These are phyloP conservation scores for Merops nubicus DNA, from an alignment of 2,113 vertebrate species.

Conservation along the genomic window DNA sequence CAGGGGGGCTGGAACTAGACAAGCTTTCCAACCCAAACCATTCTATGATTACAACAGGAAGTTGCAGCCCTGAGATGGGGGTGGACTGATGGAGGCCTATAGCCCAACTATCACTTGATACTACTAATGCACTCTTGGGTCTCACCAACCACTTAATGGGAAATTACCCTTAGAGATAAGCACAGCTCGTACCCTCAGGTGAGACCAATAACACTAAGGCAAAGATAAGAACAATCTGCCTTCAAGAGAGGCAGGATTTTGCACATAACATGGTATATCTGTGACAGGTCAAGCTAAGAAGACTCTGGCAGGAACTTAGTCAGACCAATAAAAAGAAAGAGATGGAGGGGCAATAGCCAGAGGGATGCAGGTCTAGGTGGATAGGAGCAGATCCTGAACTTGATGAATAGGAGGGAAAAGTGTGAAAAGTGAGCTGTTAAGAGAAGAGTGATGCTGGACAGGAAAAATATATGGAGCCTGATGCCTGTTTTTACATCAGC, in stretches of 20 bases:
- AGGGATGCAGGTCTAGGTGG: neutral
- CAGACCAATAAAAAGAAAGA: neutral
- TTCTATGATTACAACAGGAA: neutral
- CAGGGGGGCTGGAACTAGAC: no score
- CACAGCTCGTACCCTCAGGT: neutral
- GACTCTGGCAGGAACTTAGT: neutral
- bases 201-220: neutral
- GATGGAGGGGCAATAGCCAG: neutral
- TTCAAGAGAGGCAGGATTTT: neutral
- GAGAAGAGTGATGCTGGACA: neutral
- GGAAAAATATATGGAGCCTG: neutral
- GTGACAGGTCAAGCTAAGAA: neutral
- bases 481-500: neutral
- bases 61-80: neutral
- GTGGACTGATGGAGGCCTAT: neutral
- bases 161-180: neutral
- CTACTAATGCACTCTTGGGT: neutral
- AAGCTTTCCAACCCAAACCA: no score
- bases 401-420: neutral
- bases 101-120: neutral
- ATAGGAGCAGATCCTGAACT: neutral
- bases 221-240: neutral
- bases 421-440: neutral
- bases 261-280: rapidly evolving
- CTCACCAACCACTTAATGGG: rapidly evolving